Conservation (phyloP, 2,797 vertebrate genomes). For the Allobates femoralis region DNA sequence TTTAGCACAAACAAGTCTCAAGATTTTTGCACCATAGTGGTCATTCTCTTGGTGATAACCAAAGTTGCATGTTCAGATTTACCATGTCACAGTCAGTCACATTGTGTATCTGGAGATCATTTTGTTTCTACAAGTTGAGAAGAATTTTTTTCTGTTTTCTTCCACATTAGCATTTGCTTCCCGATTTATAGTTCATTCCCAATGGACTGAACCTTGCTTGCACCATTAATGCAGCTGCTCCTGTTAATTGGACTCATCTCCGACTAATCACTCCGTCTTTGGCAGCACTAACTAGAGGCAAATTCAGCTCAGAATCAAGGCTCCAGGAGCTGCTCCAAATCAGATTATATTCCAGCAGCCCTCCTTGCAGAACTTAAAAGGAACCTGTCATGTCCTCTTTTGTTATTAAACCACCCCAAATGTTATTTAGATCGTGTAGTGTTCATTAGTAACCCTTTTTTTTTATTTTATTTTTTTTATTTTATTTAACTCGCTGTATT, state of each 20-base stretch:
- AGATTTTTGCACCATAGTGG: background rate
- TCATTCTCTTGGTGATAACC: background rate
- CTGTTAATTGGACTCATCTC: slow-evolving; percentile 10
- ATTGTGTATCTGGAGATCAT: no score
- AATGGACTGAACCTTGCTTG: background rate
- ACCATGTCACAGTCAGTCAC: no score
- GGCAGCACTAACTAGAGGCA: background rate
- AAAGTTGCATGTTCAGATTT: background rate
- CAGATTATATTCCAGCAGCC: background rate
- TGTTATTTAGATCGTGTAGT: no score
- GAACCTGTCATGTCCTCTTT: no score
- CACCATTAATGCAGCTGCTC: background rate
- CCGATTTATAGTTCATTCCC: background rate
- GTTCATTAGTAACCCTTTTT: no score
- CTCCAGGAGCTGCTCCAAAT: background rate
- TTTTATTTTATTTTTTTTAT: no score
- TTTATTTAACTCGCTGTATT: no score
- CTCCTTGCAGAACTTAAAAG: background rate
- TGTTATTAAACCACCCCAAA: no score
- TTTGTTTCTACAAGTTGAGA: no score
- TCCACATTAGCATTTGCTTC: background rate
- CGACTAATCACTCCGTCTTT: background rate
- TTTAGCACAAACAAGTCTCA: no score
- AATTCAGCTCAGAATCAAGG: background rate
- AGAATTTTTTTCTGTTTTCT: background rate